Conservation (phyloP, 1,140 invertebrate species). For the Penaeus japonicus region DNA sequence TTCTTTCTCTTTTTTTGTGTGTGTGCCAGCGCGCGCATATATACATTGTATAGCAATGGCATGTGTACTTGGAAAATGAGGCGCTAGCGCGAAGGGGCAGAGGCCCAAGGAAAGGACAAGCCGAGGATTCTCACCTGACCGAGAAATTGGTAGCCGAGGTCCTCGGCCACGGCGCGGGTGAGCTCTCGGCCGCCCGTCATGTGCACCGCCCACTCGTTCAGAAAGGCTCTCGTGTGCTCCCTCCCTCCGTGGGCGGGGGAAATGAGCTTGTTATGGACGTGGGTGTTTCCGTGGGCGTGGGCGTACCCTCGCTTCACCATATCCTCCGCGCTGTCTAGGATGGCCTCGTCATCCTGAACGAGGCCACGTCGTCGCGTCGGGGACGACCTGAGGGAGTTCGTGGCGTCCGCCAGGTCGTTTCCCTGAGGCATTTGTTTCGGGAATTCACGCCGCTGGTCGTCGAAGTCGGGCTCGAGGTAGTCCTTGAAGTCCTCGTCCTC, state of each 20-base stretch:
- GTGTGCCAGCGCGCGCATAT: background rate
- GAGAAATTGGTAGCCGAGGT: constrained; percentile 35
- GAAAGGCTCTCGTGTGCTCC: background rate
- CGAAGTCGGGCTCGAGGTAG: background rate
- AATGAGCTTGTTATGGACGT: background rate
- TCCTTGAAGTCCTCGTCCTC: background rate
- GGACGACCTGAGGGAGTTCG: too few relatives aligned
- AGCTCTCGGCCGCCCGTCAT: constrained; percentile 20
- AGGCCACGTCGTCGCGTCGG: too few relatives aligned
- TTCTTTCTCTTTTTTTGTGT: too few relatives aligned
- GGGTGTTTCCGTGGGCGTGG: background rate
- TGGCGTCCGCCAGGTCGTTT: too few relatives aligned
- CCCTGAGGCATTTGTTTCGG: too few relatives aligned
- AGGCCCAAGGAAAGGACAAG: too few relatives aligned
- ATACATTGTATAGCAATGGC: too few relatives aligned
- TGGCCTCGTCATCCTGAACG: too few relatives aligned
- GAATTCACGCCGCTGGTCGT: background rate
- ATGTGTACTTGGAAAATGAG: too few relatives aligned
- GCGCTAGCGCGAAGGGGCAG: too few relatives aligned
- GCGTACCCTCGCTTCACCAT: too few relatives aligned
- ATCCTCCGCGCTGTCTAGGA: too few relatives aligned
- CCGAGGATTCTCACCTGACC: constrained; percentile 46
- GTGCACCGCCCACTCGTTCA: constrained; percentile 46
- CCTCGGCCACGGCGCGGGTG: constrained; percentile 19
- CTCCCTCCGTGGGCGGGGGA: constrained; percentile 1